phyloP scores from a whole-genome alignment of 2,888 invertebrate species.

The Gisinianus flammeolus region DNA sequence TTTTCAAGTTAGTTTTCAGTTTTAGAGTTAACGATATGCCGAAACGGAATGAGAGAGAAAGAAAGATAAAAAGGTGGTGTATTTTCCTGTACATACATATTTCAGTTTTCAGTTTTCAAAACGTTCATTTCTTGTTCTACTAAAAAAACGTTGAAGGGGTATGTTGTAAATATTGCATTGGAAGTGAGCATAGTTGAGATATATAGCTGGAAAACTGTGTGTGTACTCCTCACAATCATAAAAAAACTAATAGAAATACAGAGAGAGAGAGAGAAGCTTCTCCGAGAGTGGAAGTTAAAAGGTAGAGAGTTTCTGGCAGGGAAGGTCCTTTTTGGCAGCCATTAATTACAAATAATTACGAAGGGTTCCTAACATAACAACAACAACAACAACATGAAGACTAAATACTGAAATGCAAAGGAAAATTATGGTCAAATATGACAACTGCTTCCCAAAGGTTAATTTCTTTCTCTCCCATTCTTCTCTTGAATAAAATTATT shows the following conservation, averaged over 20 bases:
- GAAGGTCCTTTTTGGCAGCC: slow-evolving; percentile 23
- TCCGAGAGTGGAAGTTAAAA: slow-evolving; percentile 16
- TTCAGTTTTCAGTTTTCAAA: too few species aligned
- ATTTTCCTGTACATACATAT: too few species aligned
- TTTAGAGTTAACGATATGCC: neutral
- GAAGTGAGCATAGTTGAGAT: too few species aligned
- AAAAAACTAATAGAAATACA: slow-evolving; percentile 15
- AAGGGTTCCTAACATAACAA: slow-evolving; percentile 17
- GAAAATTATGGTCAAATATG: slow-evolving; percentile 23
- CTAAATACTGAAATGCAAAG: slow-evolving; percentile 22
- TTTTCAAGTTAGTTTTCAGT: too few species aligned
- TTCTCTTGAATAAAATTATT: slow-evolving; percentile 16
- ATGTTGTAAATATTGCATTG: too few species aligned
- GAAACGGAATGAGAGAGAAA: neutral
- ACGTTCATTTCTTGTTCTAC: too few species aligned
- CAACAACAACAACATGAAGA: neutral
- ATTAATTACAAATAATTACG: slow-evolving; percentile 35
- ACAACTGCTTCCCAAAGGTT: slow-evolving; percentile 26
- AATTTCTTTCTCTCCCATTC: slow-evolving; percentile 10
- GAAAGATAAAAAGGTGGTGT: neutral
- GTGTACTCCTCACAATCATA: neutral
- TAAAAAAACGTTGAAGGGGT: too few species aligned
- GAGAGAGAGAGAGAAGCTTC: slow-evolving; percentile 1
- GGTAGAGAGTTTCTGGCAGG: slow-evolving; percentile 27
- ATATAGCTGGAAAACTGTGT: slow-evolving; percentile 13